These are phyloP conservation scores for Sicus ferrugineus DNA, from an alignment of 2,888 invertebrate genomes.

Conservation along the genomic window DNA sequence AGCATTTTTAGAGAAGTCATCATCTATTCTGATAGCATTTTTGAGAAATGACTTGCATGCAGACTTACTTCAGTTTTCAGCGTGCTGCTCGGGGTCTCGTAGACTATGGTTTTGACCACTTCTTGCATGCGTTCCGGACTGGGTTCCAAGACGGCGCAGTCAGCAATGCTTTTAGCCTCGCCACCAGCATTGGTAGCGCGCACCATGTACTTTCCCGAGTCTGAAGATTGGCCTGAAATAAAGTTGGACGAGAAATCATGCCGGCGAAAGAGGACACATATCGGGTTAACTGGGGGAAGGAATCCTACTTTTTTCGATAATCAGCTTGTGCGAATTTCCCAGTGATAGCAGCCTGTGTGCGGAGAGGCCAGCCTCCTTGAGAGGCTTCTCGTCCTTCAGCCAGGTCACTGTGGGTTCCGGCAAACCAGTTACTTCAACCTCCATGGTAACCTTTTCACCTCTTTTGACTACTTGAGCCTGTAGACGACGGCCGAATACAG, in stretches of 20 bases:
- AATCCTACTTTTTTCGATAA: conserved; percentile 74
- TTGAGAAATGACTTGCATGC: conserved; percentile 56
- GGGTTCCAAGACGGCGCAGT: conserved; percentile 77
- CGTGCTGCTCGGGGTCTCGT: conserved; percentile 64
- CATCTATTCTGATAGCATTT: not conserved
- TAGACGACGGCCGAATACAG: conserved; percentile 79
- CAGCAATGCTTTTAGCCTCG: conserved; percentile 84
- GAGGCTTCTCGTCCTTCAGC: conserved; percentile 75
- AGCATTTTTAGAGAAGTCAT: not conserved
- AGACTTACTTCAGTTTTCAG: conserved; percentile 62
- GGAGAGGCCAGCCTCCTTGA: conserved; percentile 67
- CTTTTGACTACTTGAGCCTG: conserved; percentile 78
- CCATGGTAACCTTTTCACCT: conserved; percentile 76
- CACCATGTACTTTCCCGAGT: conserved; percentile 81
- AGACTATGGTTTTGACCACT: conserved; percentile 73
- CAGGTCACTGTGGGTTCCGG: conserved; percentile 78
- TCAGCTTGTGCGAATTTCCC: conserved; percentile 74
- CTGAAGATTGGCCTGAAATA: conserved; percentile 68
- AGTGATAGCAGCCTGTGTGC: conserved; percentile 69
- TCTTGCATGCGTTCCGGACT: conserved; percentile 74
- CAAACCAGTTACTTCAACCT: conserved; percentile 80
- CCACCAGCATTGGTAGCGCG: conserved; percentile 78
- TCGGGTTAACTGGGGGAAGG: not conserved
- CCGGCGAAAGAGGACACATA: no score
- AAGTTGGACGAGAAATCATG: not conserved